phyloP scores from a whole-genome alignment of 2,797 vertebrate genomes.

The Rhinatrema bivittatum region DNA sequence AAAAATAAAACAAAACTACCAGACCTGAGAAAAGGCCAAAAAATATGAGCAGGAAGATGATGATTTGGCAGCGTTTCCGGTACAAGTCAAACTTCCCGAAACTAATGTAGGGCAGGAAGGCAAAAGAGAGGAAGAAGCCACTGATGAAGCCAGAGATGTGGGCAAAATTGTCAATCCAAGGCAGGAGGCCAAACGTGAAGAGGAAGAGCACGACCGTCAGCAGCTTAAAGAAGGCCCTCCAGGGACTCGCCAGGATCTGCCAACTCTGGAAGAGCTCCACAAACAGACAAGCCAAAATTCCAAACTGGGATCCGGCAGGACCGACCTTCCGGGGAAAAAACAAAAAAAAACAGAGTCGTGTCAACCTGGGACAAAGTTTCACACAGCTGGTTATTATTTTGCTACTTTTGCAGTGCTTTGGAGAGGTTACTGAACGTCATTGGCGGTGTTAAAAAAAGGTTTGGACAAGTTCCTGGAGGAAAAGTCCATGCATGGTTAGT shows the following conservation, averaged over 20 bases:
- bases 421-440: too few relatives aligned
- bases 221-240: slow-evolving; percentile 91
- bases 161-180: slow-evolving; percentile 98
- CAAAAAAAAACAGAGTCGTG: neutral
- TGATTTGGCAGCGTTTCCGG: slow-evolving; percentile 95
- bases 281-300: slow-evolving; percentile 93
- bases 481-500: too few relatives aligned
- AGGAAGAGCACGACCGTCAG: slow-evolving; percentile 89
- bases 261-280: slow-evolving; percentile 98
- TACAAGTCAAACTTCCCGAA: slow-evolving; percentile 94
- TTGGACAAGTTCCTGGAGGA: too few relatives aligned
- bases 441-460: too few relatives aligned
- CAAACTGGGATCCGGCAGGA: slow-evolving; percentile 93
- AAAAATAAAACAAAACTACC: slow-evolving; percentile 90
- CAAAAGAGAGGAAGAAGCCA: slow-evolving; percentile 93
- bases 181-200: slow-evolving; percentile 89
- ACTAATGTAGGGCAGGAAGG: slow-evolving; percentile 96
- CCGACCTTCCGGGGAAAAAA: slow-evolving; percentile 68
- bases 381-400: too few relatives aligned
- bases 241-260: slow-evolving; percentile 95
- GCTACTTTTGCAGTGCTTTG: too few relatives aligned
- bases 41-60: slow-evolving; percentile 85
- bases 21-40: slow-evolving; percentile 88
- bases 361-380: too few relatives aligned
- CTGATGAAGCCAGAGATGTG: slow-evolving; percentile 93